Evolutionary conservation across 2,797 vertebrate genomes (phyloP), one percentile per base, ranked within the genome.

Genomic region (Anas capensis): DNA sequence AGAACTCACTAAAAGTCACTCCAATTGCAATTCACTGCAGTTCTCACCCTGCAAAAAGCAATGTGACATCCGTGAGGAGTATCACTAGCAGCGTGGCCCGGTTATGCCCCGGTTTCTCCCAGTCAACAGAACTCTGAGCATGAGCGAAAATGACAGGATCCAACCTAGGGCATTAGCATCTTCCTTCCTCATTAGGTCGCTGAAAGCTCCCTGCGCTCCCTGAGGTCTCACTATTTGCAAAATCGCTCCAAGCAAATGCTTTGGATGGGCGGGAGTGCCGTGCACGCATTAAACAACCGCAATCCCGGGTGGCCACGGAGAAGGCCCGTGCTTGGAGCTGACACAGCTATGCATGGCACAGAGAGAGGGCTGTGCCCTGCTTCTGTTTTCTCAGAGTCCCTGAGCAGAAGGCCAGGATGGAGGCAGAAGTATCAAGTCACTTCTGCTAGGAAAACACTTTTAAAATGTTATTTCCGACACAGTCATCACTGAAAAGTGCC

Each of bases 1-100:
- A 69, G 88, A 92, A 93, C 82, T 95, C 70, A 86, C 66, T 31
- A 33, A 23, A 83, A 90, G 44, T 82, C 48, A 24, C 78, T 88
- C 4, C 48, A 3, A 48, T 24, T 48, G 48, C 48, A 48, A 24
- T 48, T 24, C 48, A 48, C 48, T 48, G 48, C 12, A 48, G 0
- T 38, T 64, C 86, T 88, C 62, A 62, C 66, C 31, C n/a, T 84
- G 64, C 58, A 82, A 82, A 90, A 83, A 88, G 65, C 77, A 92
- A 86, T 49, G 79, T 86, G 76, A 85, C 82, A 75, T 65, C 64
- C 66, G 66, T 72, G 14, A 68, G 46, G 16, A 68, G 40, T 49
- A 83, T 83, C 70, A 79, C 42, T 72, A 93, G 48, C 64, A 84
- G 81, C 16, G 18, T 3, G 29, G 44, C 65, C 27, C 4, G 2